Evolutionary conservation across 2,113 vertebrate species (phyloP).

Genomic region (Cervus canadensis): DNA sequence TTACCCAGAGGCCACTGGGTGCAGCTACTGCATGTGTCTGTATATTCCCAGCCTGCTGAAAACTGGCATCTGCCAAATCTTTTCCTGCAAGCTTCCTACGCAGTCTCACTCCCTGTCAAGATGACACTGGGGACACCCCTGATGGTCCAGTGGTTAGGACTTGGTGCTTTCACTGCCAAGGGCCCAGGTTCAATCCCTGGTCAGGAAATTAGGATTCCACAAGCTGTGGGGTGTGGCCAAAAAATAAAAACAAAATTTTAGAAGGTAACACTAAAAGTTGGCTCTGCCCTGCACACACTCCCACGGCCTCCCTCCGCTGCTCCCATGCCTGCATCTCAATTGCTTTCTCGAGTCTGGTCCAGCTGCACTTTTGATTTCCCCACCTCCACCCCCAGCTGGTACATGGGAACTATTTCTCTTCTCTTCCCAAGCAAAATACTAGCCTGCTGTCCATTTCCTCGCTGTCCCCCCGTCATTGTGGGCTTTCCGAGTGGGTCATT

Average conservation of each 20-base stretch:
- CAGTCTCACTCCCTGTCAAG: neutral
- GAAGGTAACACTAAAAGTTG: neutral
- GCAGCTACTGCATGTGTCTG: neutral
- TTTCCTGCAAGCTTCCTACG: neutral
- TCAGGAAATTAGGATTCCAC: neutral
- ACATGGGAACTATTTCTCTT: neutral
- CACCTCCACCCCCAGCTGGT: neutral
- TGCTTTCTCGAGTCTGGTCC: neutral
- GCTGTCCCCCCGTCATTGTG: fast-evolving
- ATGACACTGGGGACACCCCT: neutral
- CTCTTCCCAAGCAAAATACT: neutral
- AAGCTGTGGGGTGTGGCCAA: neutral
- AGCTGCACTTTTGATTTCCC: neutral
- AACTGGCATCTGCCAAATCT: neutral
- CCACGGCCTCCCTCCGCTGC: neutral
- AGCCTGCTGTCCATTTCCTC: neutral
- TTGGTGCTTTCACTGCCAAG: neutral
- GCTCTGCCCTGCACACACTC: neutral
- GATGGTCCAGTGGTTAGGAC: neutral
- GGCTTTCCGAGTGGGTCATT: neutral
- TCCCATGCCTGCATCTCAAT: slow-evolving; percentile 2
- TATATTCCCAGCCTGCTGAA: neutral
- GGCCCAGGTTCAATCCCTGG: neutral
- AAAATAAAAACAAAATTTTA: neutral
- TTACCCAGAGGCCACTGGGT: neutral